Evolutionary conservation across 2,797 vertebrate species (phyloP).

Genomic region (Mycteria americana): DNA sequence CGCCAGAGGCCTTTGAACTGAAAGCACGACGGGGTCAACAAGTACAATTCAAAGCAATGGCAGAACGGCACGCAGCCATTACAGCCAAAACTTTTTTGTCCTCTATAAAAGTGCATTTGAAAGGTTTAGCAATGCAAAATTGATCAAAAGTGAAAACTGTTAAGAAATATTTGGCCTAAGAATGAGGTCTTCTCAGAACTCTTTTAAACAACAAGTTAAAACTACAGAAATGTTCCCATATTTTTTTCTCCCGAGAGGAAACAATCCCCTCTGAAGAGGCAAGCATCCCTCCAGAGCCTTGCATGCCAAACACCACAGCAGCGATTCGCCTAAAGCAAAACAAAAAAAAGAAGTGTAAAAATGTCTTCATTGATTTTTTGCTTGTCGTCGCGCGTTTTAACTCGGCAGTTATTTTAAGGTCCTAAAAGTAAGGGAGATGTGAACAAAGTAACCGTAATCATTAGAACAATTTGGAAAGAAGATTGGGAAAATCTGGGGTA

Average conservation of each 20-base stretch:
- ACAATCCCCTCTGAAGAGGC: not conserved
- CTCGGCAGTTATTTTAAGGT: not conserved
- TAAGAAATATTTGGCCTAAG: not conserved
- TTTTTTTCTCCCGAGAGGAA: not conserved
- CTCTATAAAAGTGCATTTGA: not conserved
- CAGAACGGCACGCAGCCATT: not conserved
- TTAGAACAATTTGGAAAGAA: not conserved
- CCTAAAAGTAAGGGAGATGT: not conserved
- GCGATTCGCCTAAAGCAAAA: not conserved
- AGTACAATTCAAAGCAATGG: not conserved
- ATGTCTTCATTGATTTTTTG: not conserved
- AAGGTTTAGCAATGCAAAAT: not conserved
- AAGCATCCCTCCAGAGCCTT: not conserved
- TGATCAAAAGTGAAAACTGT: not conserved
- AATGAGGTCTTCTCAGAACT: not conserved
- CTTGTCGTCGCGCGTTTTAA: not conserved
- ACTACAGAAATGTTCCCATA: not conserved
- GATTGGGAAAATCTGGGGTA: fast-evolving
- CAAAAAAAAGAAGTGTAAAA: not conserved
- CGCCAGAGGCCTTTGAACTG: not conserved
- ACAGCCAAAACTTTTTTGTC: not conserved
- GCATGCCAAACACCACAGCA: not conserved
- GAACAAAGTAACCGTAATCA: not conserved
- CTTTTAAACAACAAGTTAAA: not conserved
- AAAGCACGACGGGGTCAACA: conserved; percentile 13